Percentiles rank a stretch among this genome's conserved stretches.
phyloP scores from a whole-genome alignment of 2,113 vertebrate species.

The Crotalus horridus region DNA sequence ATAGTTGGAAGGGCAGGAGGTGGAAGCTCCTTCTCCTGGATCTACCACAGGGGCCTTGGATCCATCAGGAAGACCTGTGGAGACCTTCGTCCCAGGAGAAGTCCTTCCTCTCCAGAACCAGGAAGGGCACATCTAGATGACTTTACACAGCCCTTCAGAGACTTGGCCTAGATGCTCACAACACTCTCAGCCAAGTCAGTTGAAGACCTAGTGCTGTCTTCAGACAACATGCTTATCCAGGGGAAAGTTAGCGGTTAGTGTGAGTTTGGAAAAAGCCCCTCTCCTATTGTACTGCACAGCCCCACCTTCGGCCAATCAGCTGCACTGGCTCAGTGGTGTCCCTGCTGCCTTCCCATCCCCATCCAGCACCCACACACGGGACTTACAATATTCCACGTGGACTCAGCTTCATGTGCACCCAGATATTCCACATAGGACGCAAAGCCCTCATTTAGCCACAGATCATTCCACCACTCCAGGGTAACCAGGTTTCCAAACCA shows the following conservation, averaged over 20 bases:
- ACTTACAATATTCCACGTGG: constrained; percentile 79
- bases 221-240: background rate
- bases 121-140: background rate
- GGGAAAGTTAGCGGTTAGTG: background rate
- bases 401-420: constrained; percentile 68
- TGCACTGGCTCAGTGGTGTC: rapidly evolving
- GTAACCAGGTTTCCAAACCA: constrained; percentile 96
- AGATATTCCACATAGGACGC: constrained; percentile 87
- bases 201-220: background rate
- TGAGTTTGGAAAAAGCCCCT: background rate
- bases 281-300: background rate
- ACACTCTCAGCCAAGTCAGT: background rate
- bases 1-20: background rate
- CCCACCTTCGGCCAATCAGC: background rate
- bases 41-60: background rate
- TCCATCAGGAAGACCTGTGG: background rate
- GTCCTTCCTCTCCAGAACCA: background rate
- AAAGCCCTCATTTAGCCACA: constrained; percentile 93
- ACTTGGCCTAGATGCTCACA: background rate
- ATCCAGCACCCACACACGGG: rapidly evolving
- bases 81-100: background rate
- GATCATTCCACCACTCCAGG: constrained; percentile 85
- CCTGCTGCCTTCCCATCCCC: rapidly evolving
- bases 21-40: background rate
- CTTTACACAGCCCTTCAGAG: background rate